Evolutionary conservation across 2,113 vertebrate species (phyloP).

Genomic region (Ivindomyrus marchei): DNA sequence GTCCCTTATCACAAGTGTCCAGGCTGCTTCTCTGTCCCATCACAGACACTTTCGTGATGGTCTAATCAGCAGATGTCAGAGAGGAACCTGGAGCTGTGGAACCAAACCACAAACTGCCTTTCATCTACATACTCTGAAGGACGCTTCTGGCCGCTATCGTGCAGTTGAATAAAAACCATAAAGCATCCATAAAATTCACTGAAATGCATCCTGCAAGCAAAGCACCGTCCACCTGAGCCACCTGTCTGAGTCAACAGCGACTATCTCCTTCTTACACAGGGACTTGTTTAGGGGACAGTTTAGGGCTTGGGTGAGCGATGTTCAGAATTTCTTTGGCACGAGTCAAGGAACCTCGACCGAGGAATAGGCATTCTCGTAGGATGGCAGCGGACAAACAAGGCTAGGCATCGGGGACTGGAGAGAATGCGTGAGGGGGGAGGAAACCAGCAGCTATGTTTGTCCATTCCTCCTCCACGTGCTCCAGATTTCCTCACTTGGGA

Average conservation of each 20-base stretch:
- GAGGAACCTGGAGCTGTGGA: neutral
- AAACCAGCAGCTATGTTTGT: neutral
- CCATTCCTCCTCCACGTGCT: neutral
- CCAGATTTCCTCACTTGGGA: conserved; percentile 10
- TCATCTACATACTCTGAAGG: neutral
- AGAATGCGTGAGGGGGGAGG: neutral
- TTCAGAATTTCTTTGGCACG: neutral
- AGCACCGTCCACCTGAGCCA: neutral
- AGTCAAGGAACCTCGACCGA: neutral
- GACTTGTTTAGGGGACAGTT: neutral
- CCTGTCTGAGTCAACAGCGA: neutral
- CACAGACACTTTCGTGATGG: neutral
- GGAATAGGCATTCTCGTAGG: neutral
- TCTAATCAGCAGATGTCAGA: conserved; percentile 1
- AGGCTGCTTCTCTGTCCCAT: neutral
- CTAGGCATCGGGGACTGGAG: neutral
- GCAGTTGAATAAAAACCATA: neutral
- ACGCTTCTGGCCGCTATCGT: neutral
- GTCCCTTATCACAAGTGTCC: neutral
- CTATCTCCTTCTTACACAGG: neutral
- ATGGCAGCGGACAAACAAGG: neutral
- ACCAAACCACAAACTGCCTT: neutral
- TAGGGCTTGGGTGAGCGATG: neutral
- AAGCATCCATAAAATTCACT: neutral
- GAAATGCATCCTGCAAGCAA: neutral